Evolutionary conservation across 2,888 invertebrate genomes (phyloP).

Genomic region (Iselma pallidipennis): DNA sequence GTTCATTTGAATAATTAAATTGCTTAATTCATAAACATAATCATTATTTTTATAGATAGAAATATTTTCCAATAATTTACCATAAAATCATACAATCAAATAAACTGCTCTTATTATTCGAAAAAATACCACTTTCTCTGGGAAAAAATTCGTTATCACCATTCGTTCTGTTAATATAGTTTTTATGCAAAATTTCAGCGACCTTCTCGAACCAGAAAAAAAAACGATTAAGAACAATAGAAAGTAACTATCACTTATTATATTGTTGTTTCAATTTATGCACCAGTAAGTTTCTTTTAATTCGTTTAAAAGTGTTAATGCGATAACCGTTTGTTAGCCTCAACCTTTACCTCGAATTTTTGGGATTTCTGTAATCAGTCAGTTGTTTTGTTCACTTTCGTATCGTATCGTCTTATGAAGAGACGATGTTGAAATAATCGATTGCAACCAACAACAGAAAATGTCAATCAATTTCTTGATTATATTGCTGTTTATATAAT

Average conservation of each 20-base stretch:
- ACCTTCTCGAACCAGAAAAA: conserved; percentile 19
- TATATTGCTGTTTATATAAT: too few relatives aligned
- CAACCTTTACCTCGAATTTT: neutral
- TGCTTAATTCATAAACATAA: neutral
- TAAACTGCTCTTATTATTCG: neutral
- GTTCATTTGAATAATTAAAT: too few relatives aligned
- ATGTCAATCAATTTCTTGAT: too few relatives aligned
- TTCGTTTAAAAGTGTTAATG: neutral
- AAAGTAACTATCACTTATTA: conserved; percentile 26
- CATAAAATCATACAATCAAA: neutral
- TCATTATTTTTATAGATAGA: neutral
- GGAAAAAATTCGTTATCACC: too few relatives aligned
- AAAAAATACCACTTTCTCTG: neutral
- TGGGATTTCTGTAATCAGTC: too few relatives aligned
- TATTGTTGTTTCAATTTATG: neutral
- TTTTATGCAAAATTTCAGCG: conserved; percentile 5
- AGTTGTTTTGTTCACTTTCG: too few relatives aligned
- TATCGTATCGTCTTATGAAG: too few relatives aligned
- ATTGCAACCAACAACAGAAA: too few relatives aligned
- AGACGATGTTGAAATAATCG: too few relatives aligned
- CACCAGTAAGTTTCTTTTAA: neutral
- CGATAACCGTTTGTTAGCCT: neutral
- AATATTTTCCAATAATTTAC: neutral
- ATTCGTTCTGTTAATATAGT: too few relatives aligned
- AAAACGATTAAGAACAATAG: conserved; percentile 9